Conservation (phyloP, 2,888 invertebrate species). For the Calliphora vomitoria region DNA sequence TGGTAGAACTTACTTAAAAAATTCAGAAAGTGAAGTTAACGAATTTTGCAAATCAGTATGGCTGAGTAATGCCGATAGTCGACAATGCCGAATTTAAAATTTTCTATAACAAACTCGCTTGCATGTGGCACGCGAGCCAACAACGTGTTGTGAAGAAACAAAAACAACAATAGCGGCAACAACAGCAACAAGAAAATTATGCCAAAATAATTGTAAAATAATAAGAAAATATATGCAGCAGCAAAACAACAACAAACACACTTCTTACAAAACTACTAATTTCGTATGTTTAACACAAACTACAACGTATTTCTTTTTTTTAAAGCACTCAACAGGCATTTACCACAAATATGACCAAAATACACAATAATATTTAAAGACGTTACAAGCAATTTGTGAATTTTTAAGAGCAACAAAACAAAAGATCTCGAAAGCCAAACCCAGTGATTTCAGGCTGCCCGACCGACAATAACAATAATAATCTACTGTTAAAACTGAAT, state of each 20-base stretch:
- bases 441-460: neutral
- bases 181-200: slow-evolving; percentile 34
- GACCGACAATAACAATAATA: neutral
- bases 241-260: slow-evolving; percentile 20
- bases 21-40: too few species aligned
- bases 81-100: neutral
- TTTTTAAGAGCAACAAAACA: slow-evolving; percentile 3
- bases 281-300: slow-evolving; percentile 4
- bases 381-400: slow-evolving; percentile 10
- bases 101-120: slow-evolving; percentile 16
- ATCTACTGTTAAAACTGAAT: neutral
- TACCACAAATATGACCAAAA: slow-evolving; percentile 8
- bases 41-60: too few species aligned
- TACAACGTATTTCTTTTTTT: neutral
- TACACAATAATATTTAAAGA: slow-evolving; percentile 27
- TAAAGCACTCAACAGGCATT: slow-evolving; percentile 15
- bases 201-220: slow-evolving; percentile 44
- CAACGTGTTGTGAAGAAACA: slow-evolving; percentile 44
- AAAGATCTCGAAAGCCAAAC: neutral
- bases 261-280: slow-evolving; percentile 49
- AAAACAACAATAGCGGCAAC: slow-evolving; percentile 34
- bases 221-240: slow-evolving; percentile 39
- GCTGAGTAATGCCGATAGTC: neutral
- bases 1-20: too few species aligned
- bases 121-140: slow-evolving; percentile 63